These are phyloP conservation scores for Campodea augens DNA, from an alignment of 1,140 invertebrate species.

Conservation along the genomic window DNA sequence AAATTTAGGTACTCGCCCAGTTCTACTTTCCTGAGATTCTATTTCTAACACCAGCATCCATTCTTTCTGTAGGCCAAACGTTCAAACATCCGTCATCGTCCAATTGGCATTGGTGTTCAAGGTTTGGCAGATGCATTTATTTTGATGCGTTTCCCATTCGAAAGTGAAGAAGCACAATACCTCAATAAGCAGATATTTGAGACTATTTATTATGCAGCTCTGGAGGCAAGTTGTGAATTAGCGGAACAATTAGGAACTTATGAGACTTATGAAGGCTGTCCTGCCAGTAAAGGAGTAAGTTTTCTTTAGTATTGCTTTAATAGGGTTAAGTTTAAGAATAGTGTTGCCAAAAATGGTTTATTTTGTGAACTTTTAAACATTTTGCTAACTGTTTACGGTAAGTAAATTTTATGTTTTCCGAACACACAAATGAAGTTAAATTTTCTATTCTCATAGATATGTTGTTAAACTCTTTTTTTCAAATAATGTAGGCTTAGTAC, in stretches of 20 bases:
- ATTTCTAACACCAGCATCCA: background rate
- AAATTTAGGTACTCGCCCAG: no score
- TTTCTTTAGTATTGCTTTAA: background rate
- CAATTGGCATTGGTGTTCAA: slow-evolving; percentile 91
- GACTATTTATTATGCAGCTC: slow-evolving; percentile 91
- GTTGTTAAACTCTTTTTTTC: no score
- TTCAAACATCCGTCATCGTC: slow-evolving; percentile 83
- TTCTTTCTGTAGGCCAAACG: slow-evolving; percentile 32
- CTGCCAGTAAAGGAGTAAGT: slow-evolving; percentile 74
- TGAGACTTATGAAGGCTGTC: slow-evolving; percentile 74
- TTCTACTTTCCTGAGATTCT: no score
- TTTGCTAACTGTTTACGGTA: no score
- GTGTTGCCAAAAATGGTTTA: no score
- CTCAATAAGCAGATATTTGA: slow-evolving; percentile 96
- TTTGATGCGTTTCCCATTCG: slow-evolving; percentile 83
- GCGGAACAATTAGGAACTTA: slow-evolving; percentile 74
- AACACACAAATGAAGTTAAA: no score
- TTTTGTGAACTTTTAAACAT: no score
- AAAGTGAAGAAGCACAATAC: slow-evolving; percentile 59
- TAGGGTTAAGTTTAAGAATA: background rate
- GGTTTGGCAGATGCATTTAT: slow-evolving; percentile 94
- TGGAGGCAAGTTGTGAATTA: slow-evolving; percentile 91
- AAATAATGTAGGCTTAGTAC: no score
- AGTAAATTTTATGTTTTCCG: no score
- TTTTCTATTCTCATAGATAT: no score